Evolutionary conservation across 2,113 vertebrate species (phyloP).

Genomic region (Phalacrocorax pelagicus): DNA sequence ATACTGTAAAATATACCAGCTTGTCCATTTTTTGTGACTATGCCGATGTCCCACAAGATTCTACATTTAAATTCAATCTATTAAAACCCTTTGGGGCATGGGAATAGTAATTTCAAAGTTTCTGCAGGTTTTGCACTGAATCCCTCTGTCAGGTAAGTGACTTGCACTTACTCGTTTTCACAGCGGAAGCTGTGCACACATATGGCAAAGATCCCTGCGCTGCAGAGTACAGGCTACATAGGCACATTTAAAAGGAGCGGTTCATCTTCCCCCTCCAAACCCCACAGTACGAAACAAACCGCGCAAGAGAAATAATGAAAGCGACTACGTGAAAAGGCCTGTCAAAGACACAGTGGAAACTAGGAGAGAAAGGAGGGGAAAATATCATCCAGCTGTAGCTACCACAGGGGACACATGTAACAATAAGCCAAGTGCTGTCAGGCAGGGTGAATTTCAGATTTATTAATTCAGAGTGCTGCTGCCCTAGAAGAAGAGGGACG

Average conservation of each 20-base stretch:
- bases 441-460: background rate
- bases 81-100: background rate
- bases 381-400: background rate
- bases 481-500: background rate
- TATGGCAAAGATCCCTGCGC: background rate
- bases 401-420: background rate
- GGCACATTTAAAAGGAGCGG: background rate
- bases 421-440: background rate
- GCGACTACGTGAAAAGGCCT: background rate
- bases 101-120: background rate
- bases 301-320: background rate
- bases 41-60: background rate
- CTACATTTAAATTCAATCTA: background rate
- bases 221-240: background rate
- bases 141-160: background rate
- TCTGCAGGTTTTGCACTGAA: background rate
- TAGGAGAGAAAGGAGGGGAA: background rate
- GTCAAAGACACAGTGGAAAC: background rate
- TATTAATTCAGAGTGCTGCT: background rate
- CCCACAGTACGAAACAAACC: rapidly evolving
- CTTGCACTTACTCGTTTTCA: background rate
- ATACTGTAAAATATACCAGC: rapidly evolving
- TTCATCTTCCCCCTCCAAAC: background rate
- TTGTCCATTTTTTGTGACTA: background rate
- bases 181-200: background rate